phyloP scores from a whole-genome alignment of 2,113 vertebrate species.

The Zootoca vivipara region DNA sequence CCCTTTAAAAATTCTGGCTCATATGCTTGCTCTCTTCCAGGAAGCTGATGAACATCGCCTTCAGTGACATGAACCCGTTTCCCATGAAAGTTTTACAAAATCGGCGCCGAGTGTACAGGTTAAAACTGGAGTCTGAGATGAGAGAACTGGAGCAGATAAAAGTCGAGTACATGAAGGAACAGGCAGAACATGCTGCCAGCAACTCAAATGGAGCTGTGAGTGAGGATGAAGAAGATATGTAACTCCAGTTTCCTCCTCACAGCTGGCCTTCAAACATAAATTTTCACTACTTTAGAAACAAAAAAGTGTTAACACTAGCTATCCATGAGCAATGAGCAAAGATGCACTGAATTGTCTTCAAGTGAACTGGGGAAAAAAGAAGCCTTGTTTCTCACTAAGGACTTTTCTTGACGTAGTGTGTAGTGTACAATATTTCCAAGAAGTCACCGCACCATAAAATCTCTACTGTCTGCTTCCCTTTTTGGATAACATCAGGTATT shows the following conservation, averaged over 20 bases:
- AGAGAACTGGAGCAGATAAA: constrained; percentile 83
- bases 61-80: constrained; percentile 93
- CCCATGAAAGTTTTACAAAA: constrained; percentile 83
- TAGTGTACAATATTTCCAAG: background rate
- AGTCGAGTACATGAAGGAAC: constrained; percentile 78
- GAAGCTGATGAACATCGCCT: constrained; percentile 88
- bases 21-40: constrained; percentile 64
- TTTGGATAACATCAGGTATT: background rate
- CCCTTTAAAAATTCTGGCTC: background rate
- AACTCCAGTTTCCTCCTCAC: background rate
- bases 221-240: constrained; percentile 88
- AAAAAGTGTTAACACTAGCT: background rate
- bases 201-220: constrained; percentile 70
- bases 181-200: constrained; percentile 63
- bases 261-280: background rate
- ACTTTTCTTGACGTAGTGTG: background rate
- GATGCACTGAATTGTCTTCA: background rate
- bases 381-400: background rate
- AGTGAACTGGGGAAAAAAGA: background rate
- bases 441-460: background rate
- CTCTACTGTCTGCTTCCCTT: background rate
- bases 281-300: background rate
- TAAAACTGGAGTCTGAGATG: constrained; percentile 85
- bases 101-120: constrained; percentile 80
- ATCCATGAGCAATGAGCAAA: background rate